Base-by-base conservation (phyloP, 30 jellyfish, hydroid and myxozoan genomes). In the Hydractinia echinata region DNA sequence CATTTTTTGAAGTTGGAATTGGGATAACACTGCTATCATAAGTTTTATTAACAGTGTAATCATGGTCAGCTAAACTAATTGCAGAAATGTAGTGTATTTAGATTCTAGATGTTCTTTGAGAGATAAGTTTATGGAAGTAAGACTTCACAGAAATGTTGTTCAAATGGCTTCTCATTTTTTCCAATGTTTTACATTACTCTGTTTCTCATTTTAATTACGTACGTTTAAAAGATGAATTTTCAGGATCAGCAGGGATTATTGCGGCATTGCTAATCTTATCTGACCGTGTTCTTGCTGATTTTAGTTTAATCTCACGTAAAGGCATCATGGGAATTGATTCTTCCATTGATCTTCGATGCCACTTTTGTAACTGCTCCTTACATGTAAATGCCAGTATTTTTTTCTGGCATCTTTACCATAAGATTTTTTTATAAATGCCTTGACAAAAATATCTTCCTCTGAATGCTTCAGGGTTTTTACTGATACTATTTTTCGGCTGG, bases 251-350 rank as follows among this genome's bases (percentile, higher is more conserved):
- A 15, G 84, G 84, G 4, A 54, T 30, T 4, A 76, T 10, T 7
- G n/a, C 67, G 4, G 13, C 10, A 19, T 76, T 3, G 39, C 51
- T 9, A 6, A 9, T 55, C 60, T 30, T 30, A 30, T 30, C 44
- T 30, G 44, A 30, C 44, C 44, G 44, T 30, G 39, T 7, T 79
- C 9, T 7, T 54, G 85, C 85, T 61, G 87, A 80, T 19, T 64
- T 80, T 7, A 61, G 51, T 80, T 80, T 80, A 66, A 80, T 80
- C 7, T 79, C 51, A n/a, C 69, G 69, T 10, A 60, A 53, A 8
- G 87, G 87, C 53, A 80, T 55, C 87, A 80, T 60, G 5, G 84
- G 87, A 8, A 48, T 80, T 60, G 83, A 80, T 30, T 82, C 85
- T 80, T 80, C 60, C 1, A 30, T 21, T 19, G 81, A 4, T 67